These are phyloP conservation scores for Zalophus californianus DNA, from an alignment of 2,797 vertebrate species.

Conservation along the genomic window DNA sequence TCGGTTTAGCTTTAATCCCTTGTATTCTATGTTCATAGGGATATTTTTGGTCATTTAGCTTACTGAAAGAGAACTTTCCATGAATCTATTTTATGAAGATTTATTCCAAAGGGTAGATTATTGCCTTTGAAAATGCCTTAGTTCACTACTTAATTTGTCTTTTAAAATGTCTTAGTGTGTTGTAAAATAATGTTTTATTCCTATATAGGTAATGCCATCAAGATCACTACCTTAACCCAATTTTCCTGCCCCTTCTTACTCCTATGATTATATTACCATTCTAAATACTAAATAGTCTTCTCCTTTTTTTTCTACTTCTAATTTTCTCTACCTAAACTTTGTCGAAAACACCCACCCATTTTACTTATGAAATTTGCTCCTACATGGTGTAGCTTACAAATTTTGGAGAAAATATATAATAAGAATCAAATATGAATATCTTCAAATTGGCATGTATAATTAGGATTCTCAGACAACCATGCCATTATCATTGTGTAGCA, in stretches of 20 bases:
- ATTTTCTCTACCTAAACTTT: not conserved
- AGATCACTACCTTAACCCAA: not conserved
- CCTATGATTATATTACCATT: not conserved
- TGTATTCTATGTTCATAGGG: not conserved
- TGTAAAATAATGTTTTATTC: not conserved
- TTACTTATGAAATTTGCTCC: not conserved
- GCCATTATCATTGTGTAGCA: not conserved
- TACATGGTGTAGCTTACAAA: not conserved
- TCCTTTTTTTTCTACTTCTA: not conserved
- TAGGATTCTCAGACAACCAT: not conserved
- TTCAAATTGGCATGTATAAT: not conserved
- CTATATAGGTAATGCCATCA: not conserved
- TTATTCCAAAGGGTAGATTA: not conserved
- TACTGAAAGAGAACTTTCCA: not conserved
- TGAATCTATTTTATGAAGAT: not conserved
- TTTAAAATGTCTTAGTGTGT: not conserved
- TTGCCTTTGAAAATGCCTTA: constrained; percentile 45
- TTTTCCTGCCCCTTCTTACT: not conserved
- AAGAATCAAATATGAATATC: not conserved
- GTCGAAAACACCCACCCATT: not conserved
- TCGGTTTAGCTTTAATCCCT: not conserved
- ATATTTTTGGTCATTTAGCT: not conserved
- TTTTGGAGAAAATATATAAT: not conserved
- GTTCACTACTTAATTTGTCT: not conserved
- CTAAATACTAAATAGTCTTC: not conserved